These are phyloP conservation scores for Plectropomus leopardus DNA, from an alignment of 2,113 vertebrate species.

Conservation along the genomic window DNA sequence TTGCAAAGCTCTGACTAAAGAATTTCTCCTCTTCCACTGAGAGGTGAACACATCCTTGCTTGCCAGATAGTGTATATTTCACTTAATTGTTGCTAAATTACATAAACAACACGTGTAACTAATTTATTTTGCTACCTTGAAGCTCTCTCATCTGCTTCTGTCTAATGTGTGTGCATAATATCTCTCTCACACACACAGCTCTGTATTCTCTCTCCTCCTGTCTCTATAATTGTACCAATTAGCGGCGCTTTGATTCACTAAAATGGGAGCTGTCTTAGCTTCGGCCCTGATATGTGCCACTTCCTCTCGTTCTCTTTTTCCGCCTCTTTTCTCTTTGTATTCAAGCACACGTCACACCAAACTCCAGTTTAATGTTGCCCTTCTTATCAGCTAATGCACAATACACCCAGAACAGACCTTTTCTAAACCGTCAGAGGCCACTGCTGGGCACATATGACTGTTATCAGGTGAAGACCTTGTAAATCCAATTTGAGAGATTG, in stretches of 20 bases:
- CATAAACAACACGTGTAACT: conserved; percentile 31
- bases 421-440: conserved; percentile 4
- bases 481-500: conserved; percentile 22
- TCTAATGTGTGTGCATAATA: neutral
- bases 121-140: conserved; percentile 37
- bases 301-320: conserved; percentile 23
- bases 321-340: conserved; percentile 19
- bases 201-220: conserved; percentile 21
- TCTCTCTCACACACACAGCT: neutral
- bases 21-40: conserved; percentile 13
- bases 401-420: conserved; percentile 10
- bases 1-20: conserved; percentile 33
- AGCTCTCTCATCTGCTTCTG: conserved; percentile 14
- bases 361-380: conserved; percentile 14
- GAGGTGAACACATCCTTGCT: conserved; percentile 8
- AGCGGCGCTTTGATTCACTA: conserved; percentile 59
- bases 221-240: conserved; percentile 68
- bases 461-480: conserved; percentile 13
- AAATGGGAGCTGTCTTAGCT: conserved; percentile 50
- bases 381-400: conserved; percentile 27
- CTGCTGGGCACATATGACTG: neutral
- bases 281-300: conserved; percentile 40
- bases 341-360: neutral
- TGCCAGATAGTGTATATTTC: conserved; percentile 29
- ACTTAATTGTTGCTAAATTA: conserved; percentile 19